phyloP scores from a whole-genome alignment of 2,888 invertebrate species.

The Hirtodrosophila cameraria region DNA sequence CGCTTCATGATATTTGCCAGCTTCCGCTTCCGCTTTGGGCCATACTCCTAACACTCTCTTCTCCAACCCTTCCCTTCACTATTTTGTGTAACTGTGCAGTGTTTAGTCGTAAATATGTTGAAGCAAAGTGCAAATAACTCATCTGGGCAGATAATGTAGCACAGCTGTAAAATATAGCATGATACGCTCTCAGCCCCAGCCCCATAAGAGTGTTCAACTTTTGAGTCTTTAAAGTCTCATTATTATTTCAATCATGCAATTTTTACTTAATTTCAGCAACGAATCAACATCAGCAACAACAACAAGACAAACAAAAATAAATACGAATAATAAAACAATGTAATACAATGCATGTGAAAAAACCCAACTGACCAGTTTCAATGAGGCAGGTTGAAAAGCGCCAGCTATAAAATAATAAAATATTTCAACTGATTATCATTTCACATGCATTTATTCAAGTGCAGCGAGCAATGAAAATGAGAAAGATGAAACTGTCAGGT shows the following conservation, averaged over 20 bases:
- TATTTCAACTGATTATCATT: slow-evolving; percentile 38
- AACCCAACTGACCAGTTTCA: slow-evolving; percentile 70
- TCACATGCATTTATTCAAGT: slow-evolving; percentile 14
- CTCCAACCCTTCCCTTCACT: not conserved
- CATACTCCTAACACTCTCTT: not conserved
- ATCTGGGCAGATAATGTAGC: slow-evolving; percentile 62
- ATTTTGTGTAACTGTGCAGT: slow-evolving; percentile 24
- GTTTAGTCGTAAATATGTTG: slow-evolving; percentile 67
- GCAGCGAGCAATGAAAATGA: slow-evolving; percentile 11
- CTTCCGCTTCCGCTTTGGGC: slow-evolving; percentile 46
- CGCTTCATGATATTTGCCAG: slow-evolving; percentile 62
- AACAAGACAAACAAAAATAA: slow-evolving; percentile 23
- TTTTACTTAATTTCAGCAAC: slow-evolving; percentile 39
- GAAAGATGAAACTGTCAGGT: slow-evolving; percentile 1
- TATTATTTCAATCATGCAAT: slow-evolving; percentile 61
- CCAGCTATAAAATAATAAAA: slow-evolving; percentile 33
- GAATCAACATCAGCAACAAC: slow-evolving; percentile 27
- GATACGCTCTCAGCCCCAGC: not conserved
- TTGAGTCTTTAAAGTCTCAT: slow-evolving; percentile 53
- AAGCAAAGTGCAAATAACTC: slow-evolving; percentile 55
- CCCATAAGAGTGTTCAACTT: slow-evolving; percentile 7
- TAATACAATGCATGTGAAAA: slow-evolving; percentile 31
- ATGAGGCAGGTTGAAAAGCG: not conserved
- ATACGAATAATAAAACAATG: slow-evolving; percentile 22
- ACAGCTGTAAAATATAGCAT: slow-evolving; percentile 50